phyloP scores from a whole-genome alignment of 2,888 invertebrate species.

The Zootermopsis nevadensis region DNA sequence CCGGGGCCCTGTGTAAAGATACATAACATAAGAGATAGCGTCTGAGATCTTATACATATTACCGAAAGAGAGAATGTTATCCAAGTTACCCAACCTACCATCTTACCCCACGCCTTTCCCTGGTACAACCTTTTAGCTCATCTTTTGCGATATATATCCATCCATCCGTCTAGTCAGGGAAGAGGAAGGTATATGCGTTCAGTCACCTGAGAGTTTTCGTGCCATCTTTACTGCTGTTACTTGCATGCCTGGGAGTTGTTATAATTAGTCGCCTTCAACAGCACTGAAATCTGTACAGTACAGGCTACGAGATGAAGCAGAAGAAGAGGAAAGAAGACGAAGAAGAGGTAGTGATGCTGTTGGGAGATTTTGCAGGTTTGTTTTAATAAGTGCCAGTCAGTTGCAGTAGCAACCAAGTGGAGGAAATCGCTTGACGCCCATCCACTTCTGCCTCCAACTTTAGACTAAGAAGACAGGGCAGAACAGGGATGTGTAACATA shows the following conservation, averaged over 20 bases:
- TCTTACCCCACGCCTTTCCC: neutral
- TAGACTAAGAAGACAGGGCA: neutral
- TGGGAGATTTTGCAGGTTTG: slow-evolving; percentile 58
- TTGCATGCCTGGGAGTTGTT: slow-evolving; percentile 44
- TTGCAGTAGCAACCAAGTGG: slow-evolving; percentile 53
- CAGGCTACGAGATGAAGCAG: neutral
- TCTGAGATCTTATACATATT: slow-evolving; percentile 22
- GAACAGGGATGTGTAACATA: slow-evolving; percentile 7
- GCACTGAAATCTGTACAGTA: slow-evolving; percentile 14
- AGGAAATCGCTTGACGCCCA: slow-evolving; percentile 60
- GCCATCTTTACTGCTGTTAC: slow-evolving; percentile 6
- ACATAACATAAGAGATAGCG: slow-evolving; percentile 29
- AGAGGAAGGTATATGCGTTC: slow-evolving; percentile 20
- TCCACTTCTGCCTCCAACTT: slow-evolving; percentile 53
- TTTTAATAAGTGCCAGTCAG: slow-evolving; percentile 61
- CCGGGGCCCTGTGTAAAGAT: slow-evolving; percentile 34
- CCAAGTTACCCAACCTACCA: neutral
- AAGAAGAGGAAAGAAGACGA: slow-evolving; percentile 6
- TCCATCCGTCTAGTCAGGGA: slow-evolving; percentile 20
- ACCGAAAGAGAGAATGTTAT: slow-evolving; percentile 33
- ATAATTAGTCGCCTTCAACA: slow-evolving; percentile 48
- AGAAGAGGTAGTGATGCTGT: neutral
- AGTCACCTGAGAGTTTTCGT: slow-evolving; percentile 48
- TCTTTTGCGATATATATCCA: slow-evolving; percentile 36
- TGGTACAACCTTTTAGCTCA: slow-evolving; percentile 43